Evolutionary conservation across 2,888 invertebrate species (phyloP).

Genomic region (Nemurella pictetii): DNA sequence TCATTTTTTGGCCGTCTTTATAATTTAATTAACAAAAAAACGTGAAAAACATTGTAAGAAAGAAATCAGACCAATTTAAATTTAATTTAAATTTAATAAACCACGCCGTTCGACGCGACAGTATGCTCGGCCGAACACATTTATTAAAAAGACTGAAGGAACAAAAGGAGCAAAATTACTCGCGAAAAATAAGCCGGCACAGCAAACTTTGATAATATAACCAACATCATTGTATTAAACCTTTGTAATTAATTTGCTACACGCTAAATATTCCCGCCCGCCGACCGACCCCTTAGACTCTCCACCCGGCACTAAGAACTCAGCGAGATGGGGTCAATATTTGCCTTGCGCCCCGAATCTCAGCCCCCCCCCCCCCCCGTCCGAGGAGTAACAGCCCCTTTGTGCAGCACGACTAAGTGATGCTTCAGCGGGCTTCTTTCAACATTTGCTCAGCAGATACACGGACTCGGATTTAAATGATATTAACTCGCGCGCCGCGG

Average conservation of each 20-base stretch:
- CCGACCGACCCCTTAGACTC: too few species aligned
- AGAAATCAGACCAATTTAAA: not conserved
- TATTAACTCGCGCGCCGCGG: not conserved
- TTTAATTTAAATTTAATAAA: not conserved
- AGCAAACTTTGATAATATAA: not conserved
- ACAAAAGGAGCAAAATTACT: not conserved
- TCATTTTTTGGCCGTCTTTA: too few species aligned
- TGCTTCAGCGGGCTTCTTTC: too few species aligned
- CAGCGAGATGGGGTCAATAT: not conserved
- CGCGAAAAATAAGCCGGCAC: not conserved
- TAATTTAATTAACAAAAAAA: not conserved
- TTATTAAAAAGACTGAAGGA: not conserved
- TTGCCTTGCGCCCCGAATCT: too few species aligned
- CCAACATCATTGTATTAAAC: not conserved
- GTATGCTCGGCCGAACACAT: not conserved
- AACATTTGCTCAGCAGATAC: not conserved
- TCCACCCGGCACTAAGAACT: not conserved
- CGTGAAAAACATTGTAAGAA: not conserved
- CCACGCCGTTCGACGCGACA: not conserved
- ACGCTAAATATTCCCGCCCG: not conserved
- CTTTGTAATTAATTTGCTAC: not conserved
- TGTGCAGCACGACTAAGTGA: not conserved
- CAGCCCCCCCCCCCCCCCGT: too few species aligned
- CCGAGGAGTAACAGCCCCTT: not conserved
- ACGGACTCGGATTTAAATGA: not conserved